A percentile compares a stretch with the other conserved stretches of the same genome.
Evolutionary conservation across 2,888 invertebrate species (phyloP).

Genomic region (Ormyrus pomaceus): DNA sequence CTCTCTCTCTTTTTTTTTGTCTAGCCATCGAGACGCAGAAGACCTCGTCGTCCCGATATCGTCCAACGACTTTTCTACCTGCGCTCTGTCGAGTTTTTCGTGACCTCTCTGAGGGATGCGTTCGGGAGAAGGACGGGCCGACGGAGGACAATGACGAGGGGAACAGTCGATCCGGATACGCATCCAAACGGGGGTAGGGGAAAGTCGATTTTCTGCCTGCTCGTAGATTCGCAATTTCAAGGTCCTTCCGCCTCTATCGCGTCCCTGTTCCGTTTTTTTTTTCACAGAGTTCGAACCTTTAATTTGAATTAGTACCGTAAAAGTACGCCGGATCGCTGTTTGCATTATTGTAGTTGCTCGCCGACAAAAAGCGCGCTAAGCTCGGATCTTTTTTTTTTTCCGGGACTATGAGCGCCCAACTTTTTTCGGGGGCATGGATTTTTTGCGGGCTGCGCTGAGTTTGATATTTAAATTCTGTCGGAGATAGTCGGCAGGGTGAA

Average conservation of each 20-base stretch:
- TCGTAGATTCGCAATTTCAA: conserved; percentile 48
- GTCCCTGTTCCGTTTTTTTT: background rate
- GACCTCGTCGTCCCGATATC: conserved; percentile 61
- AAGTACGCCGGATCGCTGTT: conserved; percentile 11
- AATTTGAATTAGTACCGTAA: conserved; percentile 43
- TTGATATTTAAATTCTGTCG: background rate
- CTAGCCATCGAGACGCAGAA: no score
- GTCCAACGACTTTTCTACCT: conserved; percentile 72
- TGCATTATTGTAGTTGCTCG: background rate
- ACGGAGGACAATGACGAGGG: background rate
- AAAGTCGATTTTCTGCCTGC: conserved; percentile 50
- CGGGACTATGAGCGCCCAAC: background rate
- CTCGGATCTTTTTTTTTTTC: background rate
- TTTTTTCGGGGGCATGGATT: background rate
- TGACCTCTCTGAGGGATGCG: conserved; percentile 39
- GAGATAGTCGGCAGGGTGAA: background rate
- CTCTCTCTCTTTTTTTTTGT: conserved; percentile 9
- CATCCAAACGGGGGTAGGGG: conserved; percentile 59
- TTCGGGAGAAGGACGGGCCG: background rate
- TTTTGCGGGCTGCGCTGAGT: background rate
- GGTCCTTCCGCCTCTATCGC: conserved; percentile 29
- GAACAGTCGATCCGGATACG: conserved; percentile 61
- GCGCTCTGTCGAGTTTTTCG: conserved; percentile 56
- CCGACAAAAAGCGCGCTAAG: conserved; percentile 1
- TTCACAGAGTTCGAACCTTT: background rate